These are phyloP conservation scores for Microplitis deprimator DNA, from an alignment of 2,888 invertebrate species.

Conservation along the genomic window DNA sequence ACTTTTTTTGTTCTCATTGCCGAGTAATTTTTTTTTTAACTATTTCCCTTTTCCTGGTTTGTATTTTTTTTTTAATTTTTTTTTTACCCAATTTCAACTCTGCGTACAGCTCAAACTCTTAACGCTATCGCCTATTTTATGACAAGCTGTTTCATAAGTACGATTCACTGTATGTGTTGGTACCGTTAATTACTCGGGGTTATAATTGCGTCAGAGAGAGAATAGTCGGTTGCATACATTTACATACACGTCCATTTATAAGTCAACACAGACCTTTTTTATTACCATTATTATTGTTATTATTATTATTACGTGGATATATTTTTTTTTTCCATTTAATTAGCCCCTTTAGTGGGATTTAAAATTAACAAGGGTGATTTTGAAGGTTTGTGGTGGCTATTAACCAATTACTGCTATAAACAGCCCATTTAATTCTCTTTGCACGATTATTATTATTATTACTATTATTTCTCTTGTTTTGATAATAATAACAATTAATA, in stretches of 20 bases:
- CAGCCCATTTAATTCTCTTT: background rate
- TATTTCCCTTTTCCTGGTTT: background rate
- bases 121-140: constrained; percentile 5
- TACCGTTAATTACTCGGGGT: constrained; percentile 8
- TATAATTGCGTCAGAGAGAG: constrained; percentile 10
- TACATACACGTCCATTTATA: background rate
- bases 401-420: background rate
- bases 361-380: background rate
- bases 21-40: constrained; percentile 1
- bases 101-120: background rate
- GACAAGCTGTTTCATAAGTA: constrained; percentile 11
- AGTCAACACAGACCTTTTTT: background rate
- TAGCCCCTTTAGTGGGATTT: background rate
- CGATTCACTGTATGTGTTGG: background rate
- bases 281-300: background rate
- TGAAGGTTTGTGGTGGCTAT: background rate
- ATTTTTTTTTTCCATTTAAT: background rate
- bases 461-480: too few relatives aligned
- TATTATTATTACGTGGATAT: background rate
- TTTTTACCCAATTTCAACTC: background rate
- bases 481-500: too few relatives aligned
- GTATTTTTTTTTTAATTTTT: constrained; percentile 11
- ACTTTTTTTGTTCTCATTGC: constrained; percentile 9
- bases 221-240: constrained; percentile 9
- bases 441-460: background rate